phyloP scores from a whole-genome alignment of 2,797 vertebrate genomes.

The Distichodus sexfasciatus region DNA sequence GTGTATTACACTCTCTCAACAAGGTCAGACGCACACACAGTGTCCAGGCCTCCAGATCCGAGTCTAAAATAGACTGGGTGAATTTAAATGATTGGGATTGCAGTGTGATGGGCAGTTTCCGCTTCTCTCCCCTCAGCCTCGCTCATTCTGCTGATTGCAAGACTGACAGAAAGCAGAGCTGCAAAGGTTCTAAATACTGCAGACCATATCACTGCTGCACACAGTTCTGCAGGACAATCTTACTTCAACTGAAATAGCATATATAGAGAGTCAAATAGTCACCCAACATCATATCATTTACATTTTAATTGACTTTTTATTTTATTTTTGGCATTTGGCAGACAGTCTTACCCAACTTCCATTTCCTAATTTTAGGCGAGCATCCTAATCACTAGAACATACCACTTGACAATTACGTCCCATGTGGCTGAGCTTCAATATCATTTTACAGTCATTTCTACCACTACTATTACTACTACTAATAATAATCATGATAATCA shows the following conservation, averaged over 20 bases:
- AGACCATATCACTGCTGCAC: not conserved
- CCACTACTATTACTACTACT: not conserved
- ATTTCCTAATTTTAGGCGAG: too few species aligned
- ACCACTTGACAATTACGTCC: too few species aligned
- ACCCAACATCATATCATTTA: too few species aligned
- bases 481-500: not conserved
- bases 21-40: constrained; percentile 2
- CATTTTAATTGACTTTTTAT: too few species aligned
- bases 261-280: too few species aligned
- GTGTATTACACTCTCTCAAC: not conserved
- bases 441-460: not conserved
- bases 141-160: not conserved
- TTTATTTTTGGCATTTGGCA: too few species aligned
- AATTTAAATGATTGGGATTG: constrained; percentile 7
- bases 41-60: not conserved
- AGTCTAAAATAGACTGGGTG: constrained; percentile 1
- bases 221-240: not conserved
- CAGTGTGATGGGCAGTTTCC: not conserved
- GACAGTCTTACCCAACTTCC: too few species aligned
- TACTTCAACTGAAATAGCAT: too few species aligned
- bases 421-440: not conserved
- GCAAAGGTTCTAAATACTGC: not conserved
- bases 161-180: not conserved
- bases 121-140: not conserved
- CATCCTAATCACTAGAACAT: too few species aligned